Evolutionary conservation across 2,113 vertebrate species (phyloP).

Genomic region (Danio rerio): GRCz12tu NC_133199.1:24812001-24812500

Average conservation of each 20-base stretch:
- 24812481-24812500: too few species aligned
- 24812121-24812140: slow-evolving; percentile 88
- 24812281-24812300: slow-evolving; percentile 59
- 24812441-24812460: too few species aligned
- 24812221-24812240: slow-evolving; percentile 50
- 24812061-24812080: slow-evolving; percentile 84
- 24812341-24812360: slow-evolving; percentile 57
- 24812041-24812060: slow-evolving; percentile 59
- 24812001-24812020: neutral
- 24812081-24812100: slow-evolving; percentile 83
- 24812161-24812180: slow-evolving; percentile 67
- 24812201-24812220: neutral
- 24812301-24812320: slow-evolving; percentile 40
- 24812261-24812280: neutral
- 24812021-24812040: slow-evolving; percentile 43
- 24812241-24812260: slow-evolving; percentile 42
- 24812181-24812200: slow-evolving; percentile 48
- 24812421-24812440: neutral
- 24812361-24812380: slow-evolving; percentile 47
- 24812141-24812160: slow-evolving; percentile 88
- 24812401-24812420: slow-evolving; percentile 10
- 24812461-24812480: too few species aligned
- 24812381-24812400: slow-evolving; percentile 47
- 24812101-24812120: slow-evolving; percentile 89
- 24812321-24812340: slow-evolving; percentile 60